Conservation (phyloP, 2,888 invertebrate genomes). For the Hypselothyrea guttata region DNA sequence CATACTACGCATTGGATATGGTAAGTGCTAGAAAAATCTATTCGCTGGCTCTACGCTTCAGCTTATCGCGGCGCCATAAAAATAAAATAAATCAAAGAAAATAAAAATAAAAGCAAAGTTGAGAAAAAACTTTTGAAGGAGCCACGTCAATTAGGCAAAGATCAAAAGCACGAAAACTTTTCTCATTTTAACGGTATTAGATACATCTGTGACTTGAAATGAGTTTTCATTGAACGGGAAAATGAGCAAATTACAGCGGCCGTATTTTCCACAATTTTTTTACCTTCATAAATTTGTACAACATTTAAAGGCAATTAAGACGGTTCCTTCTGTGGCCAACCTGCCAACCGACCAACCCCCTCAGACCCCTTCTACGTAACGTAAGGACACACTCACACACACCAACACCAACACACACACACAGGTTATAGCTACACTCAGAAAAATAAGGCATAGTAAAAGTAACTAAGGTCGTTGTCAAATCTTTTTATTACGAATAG, state of each 20-base stretch:
- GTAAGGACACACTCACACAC: conserved; percentile 5
- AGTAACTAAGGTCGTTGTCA: no score
- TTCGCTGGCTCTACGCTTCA: background rate
- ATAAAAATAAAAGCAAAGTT: background rate
- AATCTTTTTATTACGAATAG: no score
- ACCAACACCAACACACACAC: no score
- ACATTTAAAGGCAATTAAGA: conserved; percentile 70
- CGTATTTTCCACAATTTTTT: conserved; percentile 27
- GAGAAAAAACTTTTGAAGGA: conserved; percentile 33
- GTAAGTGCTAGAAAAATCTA: conserved; percentile 58
- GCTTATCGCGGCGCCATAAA: no score
- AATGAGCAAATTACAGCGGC: conserved; percentile 67
- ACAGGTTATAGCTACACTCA: no score
- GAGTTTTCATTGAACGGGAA: conserved; percentile 75
- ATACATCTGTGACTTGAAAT: conserved; percentile 31
- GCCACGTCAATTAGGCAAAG: conserved; percentile 34
- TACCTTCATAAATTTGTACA: conserved; percentile 18
- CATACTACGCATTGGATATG: conserved; percentile 47
- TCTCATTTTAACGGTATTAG: conserved; percentile 53
- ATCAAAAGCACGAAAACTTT: conserved; percentile 71
- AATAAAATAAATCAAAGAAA: no score
- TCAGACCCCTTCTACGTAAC: conserved; percentile 14
- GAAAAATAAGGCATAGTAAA: no score
- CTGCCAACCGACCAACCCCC: conserved; percentile 18
- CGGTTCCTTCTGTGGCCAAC: conserved; percentile 30